Percentiles rank a stretch among this genome's conserved stretches.
These are phyloP conservation scores for Tretioscincus oriximinensis DNA, from an alignment of 2,113 vertebrate genomes.

Conservation along the genomic window DNA sequence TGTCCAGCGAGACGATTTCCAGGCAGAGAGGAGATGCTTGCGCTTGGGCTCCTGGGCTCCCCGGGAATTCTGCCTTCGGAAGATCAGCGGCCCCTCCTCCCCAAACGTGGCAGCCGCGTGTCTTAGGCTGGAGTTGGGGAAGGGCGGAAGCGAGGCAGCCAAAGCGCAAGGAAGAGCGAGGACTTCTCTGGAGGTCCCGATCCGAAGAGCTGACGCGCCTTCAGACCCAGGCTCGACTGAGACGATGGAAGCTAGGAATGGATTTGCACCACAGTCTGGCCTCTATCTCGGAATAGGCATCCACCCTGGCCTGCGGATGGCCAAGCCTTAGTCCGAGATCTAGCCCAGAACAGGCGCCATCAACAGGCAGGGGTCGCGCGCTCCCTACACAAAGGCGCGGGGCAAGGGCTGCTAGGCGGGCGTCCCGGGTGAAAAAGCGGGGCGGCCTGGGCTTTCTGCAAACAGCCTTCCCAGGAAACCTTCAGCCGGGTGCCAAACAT, in stretches of 20 bases:
- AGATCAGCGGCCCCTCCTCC: background rate
- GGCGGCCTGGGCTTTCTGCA: background rate
- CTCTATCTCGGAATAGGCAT: too few species aligned
- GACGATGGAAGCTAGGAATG: too few species aligned
- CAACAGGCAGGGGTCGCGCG: background rate
- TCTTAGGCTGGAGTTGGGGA: background rate
- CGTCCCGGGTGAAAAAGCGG: too few species aligned
- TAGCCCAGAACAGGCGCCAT: background rate
- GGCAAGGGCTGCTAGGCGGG: background rate
- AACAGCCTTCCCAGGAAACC: background rate
- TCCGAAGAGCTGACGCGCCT: too few species aligned
- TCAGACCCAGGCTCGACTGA: background rate
- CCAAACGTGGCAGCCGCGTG: background rate
- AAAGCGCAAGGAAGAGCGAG: too few species aligned
- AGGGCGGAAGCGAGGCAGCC: background rate
- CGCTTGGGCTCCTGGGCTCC: background rate
- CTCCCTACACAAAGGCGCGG: too few species aligned
- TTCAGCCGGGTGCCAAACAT: background rate
- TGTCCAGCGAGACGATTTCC: constrained; percentile 6
- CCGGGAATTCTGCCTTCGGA: background rate
- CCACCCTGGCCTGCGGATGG: too few species aligned
- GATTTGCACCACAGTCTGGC: too few species aligned
- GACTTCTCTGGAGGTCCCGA: background rate
- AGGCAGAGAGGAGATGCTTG: background rate
- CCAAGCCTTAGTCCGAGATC: too few species aligned